Evolutionary conservation across 2,888 invertebrate genomes (phyloP), one percentile per base, ranked within the genome.

Genomic region (Gisinianus flammeolus): DNA sequence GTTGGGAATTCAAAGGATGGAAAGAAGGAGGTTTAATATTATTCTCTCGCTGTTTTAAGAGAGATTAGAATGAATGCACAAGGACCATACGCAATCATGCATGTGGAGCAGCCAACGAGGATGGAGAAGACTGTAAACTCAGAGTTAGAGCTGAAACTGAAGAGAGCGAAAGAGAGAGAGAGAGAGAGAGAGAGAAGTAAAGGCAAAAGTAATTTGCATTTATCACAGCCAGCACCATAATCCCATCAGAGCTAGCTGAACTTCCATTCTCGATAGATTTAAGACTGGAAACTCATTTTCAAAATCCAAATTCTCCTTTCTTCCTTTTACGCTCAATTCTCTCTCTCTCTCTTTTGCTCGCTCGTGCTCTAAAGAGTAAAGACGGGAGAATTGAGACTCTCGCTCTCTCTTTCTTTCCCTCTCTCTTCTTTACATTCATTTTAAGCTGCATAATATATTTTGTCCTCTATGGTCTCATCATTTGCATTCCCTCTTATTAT

Each of bases 191-290:
- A 44, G 67, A 67, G 22, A 16, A 31, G 44, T 56, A 28, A 33
- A 78, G 72, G 76, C 72, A 79, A 79, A 81, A 78, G 81, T 80
- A 80, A 80, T 81, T 81, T 81, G 81, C 81, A 81, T 81, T 80
- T 81, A 81, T 81, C 81, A 81, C 80, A 79, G 74, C 77, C 58
- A 62, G 70, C 35, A 58, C 58, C 77, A 78, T 78, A 75, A 78
- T 78, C 78, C 75, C 78, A 78, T 74, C 75, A 69, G 78, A 75
- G 75, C 73, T 58, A 58, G 26, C 68, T 44, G 68, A 68, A 44
- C 68, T 68, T 68, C 24, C 44, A 44, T 44, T 68, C 16, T 68
- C 68, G 68, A 68, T 68, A 68, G 44, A 68, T 68, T 68, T 68
- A 68, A 68, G 68, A 68, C 68, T 33, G 6, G n/a, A 67, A 67